Base-by-base conservation (phyloP, 2,888 invertebrate species). In the Erannis defoliaria region DNA sequence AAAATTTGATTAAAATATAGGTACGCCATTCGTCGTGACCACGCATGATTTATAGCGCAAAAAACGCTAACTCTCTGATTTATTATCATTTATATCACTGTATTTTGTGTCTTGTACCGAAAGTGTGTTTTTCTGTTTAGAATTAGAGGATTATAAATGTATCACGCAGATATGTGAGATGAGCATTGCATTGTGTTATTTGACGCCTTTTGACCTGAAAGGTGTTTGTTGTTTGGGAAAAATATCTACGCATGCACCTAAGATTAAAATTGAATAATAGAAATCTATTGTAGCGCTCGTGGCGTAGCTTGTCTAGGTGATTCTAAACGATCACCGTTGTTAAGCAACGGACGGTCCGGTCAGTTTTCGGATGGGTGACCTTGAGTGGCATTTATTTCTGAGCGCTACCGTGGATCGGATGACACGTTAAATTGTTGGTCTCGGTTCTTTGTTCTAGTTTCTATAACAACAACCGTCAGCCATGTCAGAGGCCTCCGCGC, bases 1-100 rank as follows among this genome's bases (percentile, higher is more conserved):
- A 62, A 70, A 70, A 65, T 67, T 63, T 68, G 66, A 70, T 70
- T 70, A 64, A 64, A 67, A 68, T 65, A 68, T 65, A 26, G 26
- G 26, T 26, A 65, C 53, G 56, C 58, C 55, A 53, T 62, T 62
- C 62, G 55, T 21, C 64, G 60, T 64, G 64, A 63, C 67, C 55
- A 53, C 57, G 14, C 55, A 56, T 65, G 65, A 65, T 65, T 65
- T 65, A 67, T 62, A 29, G 38, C 53, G 18, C 61, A 51, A 61
- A 60, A 54, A 53, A 62, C 33, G 63, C 19, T 51, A 55, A 54
- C 45, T 59, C 53, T 37, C 16, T 56, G 45, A 56, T 64, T 54
- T 50, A 60, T 59, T 29, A 8, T 40, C 51, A 51, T 51, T 40
- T 51, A 40, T 18, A 46, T 54, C 43, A 55, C 55, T 53, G 58